Base-by-base conservation (phyloP, 2,888 invertebrate species). In the Tinea trinotella region DNA sequence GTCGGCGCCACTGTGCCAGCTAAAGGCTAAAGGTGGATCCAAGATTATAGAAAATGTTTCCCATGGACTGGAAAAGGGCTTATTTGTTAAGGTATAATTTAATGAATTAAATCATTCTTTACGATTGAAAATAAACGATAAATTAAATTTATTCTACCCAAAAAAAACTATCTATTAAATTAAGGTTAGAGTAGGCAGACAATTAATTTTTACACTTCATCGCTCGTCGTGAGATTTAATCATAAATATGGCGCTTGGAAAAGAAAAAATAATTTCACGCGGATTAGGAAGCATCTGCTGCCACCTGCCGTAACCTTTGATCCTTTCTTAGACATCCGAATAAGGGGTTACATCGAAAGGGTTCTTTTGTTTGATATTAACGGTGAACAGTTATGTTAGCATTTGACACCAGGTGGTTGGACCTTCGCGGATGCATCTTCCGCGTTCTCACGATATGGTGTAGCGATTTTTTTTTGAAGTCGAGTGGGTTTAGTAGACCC, bases 131-230 rank as follows among this genome's bases (percentile, higher is more conserved):
- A n/a, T 30, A 30, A 30, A 7, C 3, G 3, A 22, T 22, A 22
- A 22, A 22, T 5, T 22, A 22, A 22, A 22, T n/a, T n/a, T n/a
- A n/a, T n/a, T n/a, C n/a, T n/a, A n/a, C n/a, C n/a, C n/a, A n/a
- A n/a, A 30, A 30, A 30, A 30, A 30, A 10, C 9, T 30, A 7
- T 30, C n/a, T 4, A 65, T 4, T 10, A 30, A 4, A 30, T 22
- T 22, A 30, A 30, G 30, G 4, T 10, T 30, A 7, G 2, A 30
- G 15, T 13, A 5, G 19, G n/a, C 60, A 61, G 59, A 58, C 69
- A 64, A 83, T 82, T 80, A 84, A 82, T 80, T 76, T 75, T 78
- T 66, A 83, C 83, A 79, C 76, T 66, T 79, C 76, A 80, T 71
- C 75, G 70, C 64, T 56, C 67, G 57, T 68, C 76, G 76, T 78